These are phyloP conservation scores for Drosophila parthenogenetica DNA, from an alignment of 2,888 invertebrate species.

Conservation along the genomic window DNA sequence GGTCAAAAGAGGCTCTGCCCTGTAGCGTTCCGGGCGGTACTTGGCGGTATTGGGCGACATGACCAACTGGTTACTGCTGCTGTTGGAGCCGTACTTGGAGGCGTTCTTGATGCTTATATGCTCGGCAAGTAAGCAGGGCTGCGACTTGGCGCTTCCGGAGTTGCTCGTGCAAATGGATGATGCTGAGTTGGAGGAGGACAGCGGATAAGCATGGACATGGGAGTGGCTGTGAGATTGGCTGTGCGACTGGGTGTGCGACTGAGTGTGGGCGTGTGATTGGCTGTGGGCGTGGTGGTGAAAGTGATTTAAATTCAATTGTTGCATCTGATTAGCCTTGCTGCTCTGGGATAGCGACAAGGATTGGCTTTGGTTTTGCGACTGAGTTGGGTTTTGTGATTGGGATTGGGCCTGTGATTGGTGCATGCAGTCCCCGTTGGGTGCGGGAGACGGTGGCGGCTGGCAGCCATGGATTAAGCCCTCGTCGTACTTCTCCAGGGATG, in stretches of 20 bases:
- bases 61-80: conserved; percentile 53
- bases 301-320: conserved; percentile 44
- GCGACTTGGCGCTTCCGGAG: conserved; percentile 36
- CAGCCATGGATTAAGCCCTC: conserved; percentile 79
- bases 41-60: conserved; percentile 84
- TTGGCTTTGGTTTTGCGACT: not conserved
- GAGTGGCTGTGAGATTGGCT: conserved; percentile 24
- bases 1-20: conserved; percentile 72
- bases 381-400: conserved; percentile 7
- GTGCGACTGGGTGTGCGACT: conserved; percentile 30
- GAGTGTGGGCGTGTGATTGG: conserved; percentile 27
- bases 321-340: conserved; percentile 34
- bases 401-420: conserved; percentile 8
- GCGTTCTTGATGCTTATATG: conserved; percentile 23
- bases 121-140: conserved; percentile 18
- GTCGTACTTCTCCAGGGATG: conserved; percentile 74
- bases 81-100: conserved; percentile 25
- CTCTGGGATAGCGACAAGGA: conserved; percentile 8
- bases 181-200: conserved; percentile 51
- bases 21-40: conserved; percentile 82
- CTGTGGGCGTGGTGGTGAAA: conserved; percentile 33
- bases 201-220: conserved; percentile 30
- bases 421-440: conserved; percentile 83
- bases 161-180: conserved; percentile 51
- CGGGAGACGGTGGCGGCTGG: conserved; percentile 85